Percentiles rank a stretch among this genome's conserved stretches.
Conservation (phyloP, 2,797 vertebrate species). For the Adelosebastes latens region DNA sequence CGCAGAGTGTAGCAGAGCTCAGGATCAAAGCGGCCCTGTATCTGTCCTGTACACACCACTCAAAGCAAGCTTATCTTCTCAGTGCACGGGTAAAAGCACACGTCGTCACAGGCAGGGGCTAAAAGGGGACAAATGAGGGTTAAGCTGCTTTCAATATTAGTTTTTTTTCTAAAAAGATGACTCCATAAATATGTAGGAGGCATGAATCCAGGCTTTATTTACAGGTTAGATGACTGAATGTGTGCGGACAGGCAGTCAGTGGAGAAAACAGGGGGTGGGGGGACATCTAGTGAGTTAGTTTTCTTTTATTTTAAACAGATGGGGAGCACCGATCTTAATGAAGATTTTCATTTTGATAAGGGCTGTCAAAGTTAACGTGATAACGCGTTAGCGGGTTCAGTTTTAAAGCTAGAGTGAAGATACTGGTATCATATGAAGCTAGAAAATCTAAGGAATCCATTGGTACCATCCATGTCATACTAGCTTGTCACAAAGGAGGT, state of each 20-base stretch:
- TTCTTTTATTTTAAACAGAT: not conserved
- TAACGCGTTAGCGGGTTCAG: too few species aligned
- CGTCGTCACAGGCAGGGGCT: conserved; percentile 55
- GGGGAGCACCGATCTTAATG: not conserved
- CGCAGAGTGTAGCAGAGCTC: conserved; percentile 30
- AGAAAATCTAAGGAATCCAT: too few species aligned
- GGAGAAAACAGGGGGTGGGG: too few species aligned
- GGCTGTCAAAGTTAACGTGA: too few species aligned
- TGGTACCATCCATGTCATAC: too few species aligned
- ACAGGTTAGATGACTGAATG: conserved; percentile 51
- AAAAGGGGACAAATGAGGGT: conserved; percentile 71
- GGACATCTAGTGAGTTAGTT: not conserved
- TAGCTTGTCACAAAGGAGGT: too few species aligned
- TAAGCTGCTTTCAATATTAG: conserved; percentile 77
- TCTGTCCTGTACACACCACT: conserved; percentile 68
- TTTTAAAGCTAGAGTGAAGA: too few species aligned
- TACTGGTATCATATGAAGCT: too few species aligned
- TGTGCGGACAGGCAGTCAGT: not conserved
- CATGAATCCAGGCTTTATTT: conserved; percentile 58
- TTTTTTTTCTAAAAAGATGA: conserved; percentile 60
- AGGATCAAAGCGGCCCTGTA: conserved; percentile 63
- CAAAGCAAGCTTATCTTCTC: conserved; percentile 72
- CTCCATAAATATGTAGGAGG: conserved; percentile 75
- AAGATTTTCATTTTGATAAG: not conserved
- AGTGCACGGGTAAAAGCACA: conserved; percentile 61